A percentile compares a stretch with the other conserved stretches of the same genome.
These are phyloP conservation scores for Camarhynchus parvulus DNA, from an alignment of 2,113 vertebrate species.

Conservation along the genomic window DNA sequence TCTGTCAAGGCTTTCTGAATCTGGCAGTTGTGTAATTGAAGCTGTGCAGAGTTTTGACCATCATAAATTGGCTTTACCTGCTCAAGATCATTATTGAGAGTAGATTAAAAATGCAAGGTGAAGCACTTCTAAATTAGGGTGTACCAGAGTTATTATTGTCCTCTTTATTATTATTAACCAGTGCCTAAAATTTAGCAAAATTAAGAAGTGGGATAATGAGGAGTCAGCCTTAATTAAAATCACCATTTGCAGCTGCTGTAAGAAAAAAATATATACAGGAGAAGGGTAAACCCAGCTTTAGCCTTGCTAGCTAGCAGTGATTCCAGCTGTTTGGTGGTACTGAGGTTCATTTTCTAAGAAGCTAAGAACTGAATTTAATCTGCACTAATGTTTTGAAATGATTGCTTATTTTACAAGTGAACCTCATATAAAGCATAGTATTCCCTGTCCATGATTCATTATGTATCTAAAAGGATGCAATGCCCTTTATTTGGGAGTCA, in stretches of 20 bases:
- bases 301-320: neutral
- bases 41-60: neutral
- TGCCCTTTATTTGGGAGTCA: neutral
- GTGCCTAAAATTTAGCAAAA: neutral
- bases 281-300: neutral
- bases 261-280: neutral
- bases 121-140: neutral
- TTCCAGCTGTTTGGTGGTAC: neutral
- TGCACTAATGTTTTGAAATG: neutral
- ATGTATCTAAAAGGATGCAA: neutral
- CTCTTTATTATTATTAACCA: neutral
- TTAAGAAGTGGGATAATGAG: neutral
- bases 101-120: neutral
- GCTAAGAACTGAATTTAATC: neutral
- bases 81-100: neutral
- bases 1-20: neutral
- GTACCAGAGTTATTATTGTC: neutral
- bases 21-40: neutral
- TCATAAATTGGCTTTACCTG: neutral
- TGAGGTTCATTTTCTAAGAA: neutral
- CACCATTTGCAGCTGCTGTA: neutral
- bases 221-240: neutral
- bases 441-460: neutral
- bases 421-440: neutral
- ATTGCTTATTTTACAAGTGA: neutral